Conservation (phyloP, 2,888 invertebrate species). For the Tuta absoluta region DNA sequence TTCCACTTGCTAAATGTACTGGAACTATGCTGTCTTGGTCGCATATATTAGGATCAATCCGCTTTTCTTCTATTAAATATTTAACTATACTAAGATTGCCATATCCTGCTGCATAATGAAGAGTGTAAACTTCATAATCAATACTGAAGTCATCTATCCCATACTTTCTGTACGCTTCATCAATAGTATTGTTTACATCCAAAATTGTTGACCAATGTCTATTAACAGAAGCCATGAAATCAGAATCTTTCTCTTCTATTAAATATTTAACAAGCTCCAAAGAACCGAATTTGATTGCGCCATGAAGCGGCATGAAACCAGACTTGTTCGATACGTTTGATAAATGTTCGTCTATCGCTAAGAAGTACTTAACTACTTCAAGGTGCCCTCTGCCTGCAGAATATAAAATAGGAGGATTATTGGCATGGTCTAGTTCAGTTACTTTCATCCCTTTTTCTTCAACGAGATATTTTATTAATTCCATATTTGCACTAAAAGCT, state of each 20-base stretch:
- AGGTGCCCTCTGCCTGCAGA: constrained; percentile 3
- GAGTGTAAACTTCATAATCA: background rate
- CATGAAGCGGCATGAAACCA: constrained; percentile 7
- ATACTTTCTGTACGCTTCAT: background rate
- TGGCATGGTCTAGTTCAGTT: background rate
- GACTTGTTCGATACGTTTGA: background rate
- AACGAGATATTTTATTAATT: constrained; percentile 16
- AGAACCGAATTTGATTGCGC: constrained; percentile 13
- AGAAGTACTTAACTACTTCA: constrained; percentile 19
- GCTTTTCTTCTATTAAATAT: constrained; percentile 14
- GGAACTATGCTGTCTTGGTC: constrained; percentile 14
- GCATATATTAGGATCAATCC: constrained; percentile 14
- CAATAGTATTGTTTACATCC: background rate
- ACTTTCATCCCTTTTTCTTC: constrained; percentile 11
- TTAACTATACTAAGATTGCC: constrained; percentile 1
- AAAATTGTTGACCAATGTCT: constrained; percentile 5
- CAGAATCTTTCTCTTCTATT: constrained; percentile 21
- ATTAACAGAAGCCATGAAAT: constrained; percentile 5
- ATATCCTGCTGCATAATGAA: constrained; percentile 16
- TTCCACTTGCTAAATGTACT: constrained; percentile 9
- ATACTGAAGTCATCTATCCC: constrained; percentile 4
- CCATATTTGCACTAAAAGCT: constrained; percentile 11
- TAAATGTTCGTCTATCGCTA: constrained; percentile 8
- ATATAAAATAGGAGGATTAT: constrained; percentile 1
- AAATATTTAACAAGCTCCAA: constrained; percentile 26